Evolutionary conservation across 2,888 invertebrate genomes (phyloP), one percentile per base, ranked within the genome.

Genomic region (Dione juno): DNA sequence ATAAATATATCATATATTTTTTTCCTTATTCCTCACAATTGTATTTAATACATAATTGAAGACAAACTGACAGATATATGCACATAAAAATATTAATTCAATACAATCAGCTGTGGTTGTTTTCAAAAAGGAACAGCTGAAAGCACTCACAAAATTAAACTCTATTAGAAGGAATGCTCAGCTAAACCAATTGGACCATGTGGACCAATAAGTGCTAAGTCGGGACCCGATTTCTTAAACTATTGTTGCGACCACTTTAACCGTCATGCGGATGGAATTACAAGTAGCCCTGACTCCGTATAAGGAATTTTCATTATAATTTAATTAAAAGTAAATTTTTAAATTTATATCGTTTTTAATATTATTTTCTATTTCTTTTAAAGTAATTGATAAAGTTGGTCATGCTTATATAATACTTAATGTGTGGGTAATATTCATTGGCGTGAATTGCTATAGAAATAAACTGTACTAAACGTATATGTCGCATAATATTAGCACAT

Each of bases 161-260:
- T 52, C 58, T 64, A 69, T 72, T 67, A 70, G 58, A 73, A 73
- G 41, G 50, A 71, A 66, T 61, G 58, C 67, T 68, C 70, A 75
- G 77, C 81, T 81, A 82, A 87, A 86, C 88, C 86, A 87, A 90
- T 88, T 87, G 88, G 84, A 88, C 86, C 88, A 86, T 87, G 84
- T 85, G 83, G 84, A 84, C 85, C 88, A 86, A 88, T 89, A 88
- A 88, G 87, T 88, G 88, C 87, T 87, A 88, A 89, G 86, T 80
- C 83, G 84, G 81, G 82, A 79, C 80, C n/a, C 85, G 82, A 86
- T 88, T 85, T 83, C 85, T 86, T 84, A 82, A 77, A 79, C 85
- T 80, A 84, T 87, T 86, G 87, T 84, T 83, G 82, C 84, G 81
- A 85, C 86, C 88, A 86, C 88, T 88, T 83, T 75, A 81, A 73